These are phyloP conservation scores for Eidolon dupreanum DNA, from an alignment of 2,797 vertebrate genomes.

Conservation along the genomic window DNA sequence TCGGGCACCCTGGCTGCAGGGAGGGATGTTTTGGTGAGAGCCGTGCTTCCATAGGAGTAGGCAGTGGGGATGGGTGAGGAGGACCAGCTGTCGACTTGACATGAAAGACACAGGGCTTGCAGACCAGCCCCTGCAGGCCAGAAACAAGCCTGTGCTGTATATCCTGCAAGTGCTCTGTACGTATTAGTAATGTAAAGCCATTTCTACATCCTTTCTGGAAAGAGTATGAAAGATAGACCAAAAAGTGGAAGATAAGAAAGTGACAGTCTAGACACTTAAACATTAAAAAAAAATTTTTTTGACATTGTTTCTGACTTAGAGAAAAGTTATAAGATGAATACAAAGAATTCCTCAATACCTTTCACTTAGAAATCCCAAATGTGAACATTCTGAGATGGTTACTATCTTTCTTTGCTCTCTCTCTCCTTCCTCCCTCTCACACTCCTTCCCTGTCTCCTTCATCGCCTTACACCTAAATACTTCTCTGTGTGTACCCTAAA, in stretches of 20 bases:
- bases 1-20: neutral
- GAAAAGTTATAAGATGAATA: neutral
- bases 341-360: neutral
- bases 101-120: neutral
- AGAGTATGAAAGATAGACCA: neutral
- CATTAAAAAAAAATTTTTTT: neutral
- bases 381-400: neutral
- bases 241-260: neutral
- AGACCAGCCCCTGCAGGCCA: neutral
- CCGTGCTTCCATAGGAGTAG: neutral
- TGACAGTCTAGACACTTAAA: neutral
- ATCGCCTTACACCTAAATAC: neutral
- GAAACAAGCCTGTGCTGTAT: neutral
- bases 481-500: neutral
- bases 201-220: neutral
- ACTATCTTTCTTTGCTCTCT: neutral
- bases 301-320: neutral
- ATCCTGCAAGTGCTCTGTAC: neutral
- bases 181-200: neutral
- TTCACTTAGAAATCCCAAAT: neutral
- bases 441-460: neutral
- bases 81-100: fast-evolving
- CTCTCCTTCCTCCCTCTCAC: neutral
- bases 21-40: neutral
- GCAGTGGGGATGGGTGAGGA: neutral